Evolutionary conservation across 2,797 vertebrate species (phyloP).

Genomic region (Tinamus major): DNA sequence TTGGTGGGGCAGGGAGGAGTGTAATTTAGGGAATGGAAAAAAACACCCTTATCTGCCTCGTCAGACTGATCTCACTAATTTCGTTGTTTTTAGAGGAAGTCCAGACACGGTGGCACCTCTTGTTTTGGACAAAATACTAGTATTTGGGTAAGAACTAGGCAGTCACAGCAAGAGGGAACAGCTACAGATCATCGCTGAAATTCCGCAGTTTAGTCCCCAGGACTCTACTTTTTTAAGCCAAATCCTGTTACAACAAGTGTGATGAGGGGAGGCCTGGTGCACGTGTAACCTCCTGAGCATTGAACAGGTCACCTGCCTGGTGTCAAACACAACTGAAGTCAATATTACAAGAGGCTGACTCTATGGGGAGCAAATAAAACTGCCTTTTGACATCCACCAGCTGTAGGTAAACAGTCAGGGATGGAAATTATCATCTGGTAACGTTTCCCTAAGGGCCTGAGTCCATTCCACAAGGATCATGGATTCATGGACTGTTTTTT

Average conservation of each 20-base stretch:
- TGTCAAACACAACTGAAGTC: background rate
- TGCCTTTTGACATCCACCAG: accelerated
- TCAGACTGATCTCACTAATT: background rate
- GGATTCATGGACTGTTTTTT: background rate
- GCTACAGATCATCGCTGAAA: background rate
- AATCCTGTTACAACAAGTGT: background rate
- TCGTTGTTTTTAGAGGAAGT: background rate
- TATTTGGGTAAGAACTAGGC: background rate
- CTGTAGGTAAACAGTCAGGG: background rate
- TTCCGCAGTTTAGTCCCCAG: background rate
- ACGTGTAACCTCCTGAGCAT: accelerated
- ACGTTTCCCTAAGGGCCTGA: background rate
- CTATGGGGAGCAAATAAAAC: background rate
- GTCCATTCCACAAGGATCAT: background rate
- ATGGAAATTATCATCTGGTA: background rate
- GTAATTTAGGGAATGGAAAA: background rate
- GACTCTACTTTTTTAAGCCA: background rate
- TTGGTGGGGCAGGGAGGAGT: background rate
- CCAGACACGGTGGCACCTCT: background rate
- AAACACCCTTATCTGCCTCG: background rate
- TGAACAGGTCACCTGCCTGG: background rate
- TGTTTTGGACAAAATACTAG: background rate
- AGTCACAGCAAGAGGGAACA: background rate
- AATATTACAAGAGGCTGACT: background rate
- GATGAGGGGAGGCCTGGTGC: background rate